Base-by-base conservation (phyloP, 2,888 invertebrate species). In the Yponomeuta sedellus region DNA sequence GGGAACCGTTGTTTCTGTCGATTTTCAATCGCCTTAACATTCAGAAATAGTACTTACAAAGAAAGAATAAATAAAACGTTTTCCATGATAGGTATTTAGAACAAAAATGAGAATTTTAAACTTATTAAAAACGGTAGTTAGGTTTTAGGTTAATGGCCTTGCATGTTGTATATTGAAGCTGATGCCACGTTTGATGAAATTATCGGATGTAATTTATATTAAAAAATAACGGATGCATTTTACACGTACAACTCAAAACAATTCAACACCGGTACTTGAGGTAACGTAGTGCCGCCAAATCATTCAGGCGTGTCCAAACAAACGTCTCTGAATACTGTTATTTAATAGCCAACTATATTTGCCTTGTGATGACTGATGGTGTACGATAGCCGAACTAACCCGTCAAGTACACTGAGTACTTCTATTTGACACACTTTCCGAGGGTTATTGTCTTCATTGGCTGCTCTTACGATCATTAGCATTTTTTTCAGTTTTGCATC, bases 301-400 rank as follows among this genome's bases (percentile, higher is more conserved):
- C 16, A 52, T 52, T 52, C 44, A 52, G 16, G 44, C 12, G 16
- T 52, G 44, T 52, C 16, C 44, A 52, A 52, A 52, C 44, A 52
- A 52, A 52, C 44, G 44, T 52, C 44, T 52, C 16, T 52, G 16
- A 59, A 20, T 59, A 59, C 59, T 59, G 59, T 20, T 59, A 59
- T 25, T 59, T 59, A 20, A 59, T 22, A 22, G 6, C 59, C 20
- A 59, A 11, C 11, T 12, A 59, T 59, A 59, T 59, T 59, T 59
- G 59, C 59, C 22, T 52, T 12, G 16, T 12, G 59, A 20, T 59
- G 59, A 59, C 59, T 59, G 59, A 59, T 59, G 12, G 20, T 20
- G 12, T 22, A 19, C 20, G 59, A 59, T 20, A 59, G 19, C 59
- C 59, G 25, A 59, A 22, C 59, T 22, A 25, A 59, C 59, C 6